These are phyloP conservation scores for Cyrtorhinus lividipennis DNA, from an alignment of 1,140 invertebrate species.

Conservation along the genomic window DNA sequence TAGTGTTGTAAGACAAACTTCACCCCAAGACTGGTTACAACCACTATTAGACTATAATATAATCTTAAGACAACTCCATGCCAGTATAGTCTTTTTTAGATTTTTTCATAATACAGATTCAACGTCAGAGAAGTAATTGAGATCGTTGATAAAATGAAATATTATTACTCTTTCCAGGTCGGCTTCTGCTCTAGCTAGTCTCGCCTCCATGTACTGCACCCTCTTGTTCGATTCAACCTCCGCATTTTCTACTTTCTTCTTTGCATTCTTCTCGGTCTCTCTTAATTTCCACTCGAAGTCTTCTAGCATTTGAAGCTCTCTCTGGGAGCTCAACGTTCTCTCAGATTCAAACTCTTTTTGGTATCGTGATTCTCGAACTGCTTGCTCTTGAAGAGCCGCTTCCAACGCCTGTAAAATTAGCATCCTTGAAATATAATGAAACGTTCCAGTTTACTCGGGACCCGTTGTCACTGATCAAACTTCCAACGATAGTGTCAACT, in stretches of 20 bases:
- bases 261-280: constrained; percentile 45
- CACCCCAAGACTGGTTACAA: too few relatives aligned
- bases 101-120: too few relatives aligned
- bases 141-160: neutral
- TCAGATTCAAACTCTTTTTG: constrained; percentile 46
- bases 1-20: too few relatives aligned
- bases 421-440: too few relatives aligned
- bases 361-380: constrained; percentile 40
- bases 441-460: too few relatives aligned
- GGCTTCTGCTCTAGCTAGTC: constrained; percentile 31
- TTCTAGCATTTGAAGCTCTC: constrained; percentile 45
- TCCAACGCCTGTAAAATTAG: constrained; percentile 35
- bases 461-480: too few relatives aligned
- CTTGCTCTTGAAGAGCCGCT: constrained; percentile 39
- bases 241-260: constrained; percentile 41
- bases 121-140: too few relatives aligned
- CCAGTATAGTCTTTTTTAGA: too few relatives aligned
- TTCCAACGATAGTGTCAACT: too few relatives aligned
- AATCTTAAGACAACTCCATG: too few relatives aligned
- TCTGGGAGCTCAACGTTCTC: constrained; percentile 36
- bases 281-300: constrained; percentile 55
- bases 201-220: constrained; percentile 33
- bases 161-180: constrained; percentile 25
- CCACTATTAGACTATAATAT: too few relatives aligned
- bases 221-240: constrained; percentile 38